A percentile compares a stretch with the other conserved stretches of the same genome.
Evolutionary conservation across 2,888 invertebrate species (phyloP).

Genomic region (Rhogogaster chlorosoma): DNA sequence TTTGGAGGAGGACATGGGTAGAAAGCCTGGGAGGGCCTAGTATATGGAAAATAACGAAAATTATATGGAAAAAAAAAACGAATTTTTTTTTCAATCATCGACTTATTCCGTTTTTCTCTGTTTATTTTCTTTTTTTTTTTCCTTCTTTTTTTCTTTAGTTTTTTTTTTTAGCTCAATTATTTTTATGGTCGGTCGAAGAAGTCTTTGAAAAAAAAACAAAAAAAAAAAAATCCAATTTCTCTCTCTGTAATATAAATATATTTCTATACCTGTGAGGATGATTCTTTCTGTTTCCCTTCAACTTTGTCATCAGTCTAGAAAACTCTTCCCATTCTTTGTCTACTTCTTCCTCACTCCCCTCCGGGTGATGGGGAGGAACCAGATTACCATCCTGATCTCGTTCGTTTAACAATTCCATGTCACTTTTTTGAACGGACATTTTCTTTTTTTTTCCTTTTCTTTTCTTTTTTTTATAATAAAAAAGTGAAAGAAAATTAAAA

Average conservation of each 20-base stretch:
- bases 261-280: constrained; percentile 71
- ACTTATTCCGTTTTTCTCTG: constrained; percentile 21
- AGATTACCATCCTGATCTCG: constrained; percentile 65
- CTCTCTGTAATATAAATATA: background rate
- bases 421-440: constrained; percentile 69
- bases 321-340: constrained; percentile 84
- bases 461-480: background rate
- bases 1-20: constrained; percentile 81
- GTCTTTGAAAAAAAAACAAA: too few species aligned
- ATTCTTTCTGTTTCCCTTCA: constrained; percentile 72
- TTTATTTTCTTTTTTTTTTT: background rate
- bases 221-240: background rate
- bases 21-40: constrained; percentile 78
- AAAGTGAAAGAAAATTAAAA: background rate
- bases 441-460: constrained; percentile 41
- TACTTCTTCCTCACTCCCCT: constrained; percentile 79
- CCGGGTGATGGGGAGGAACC: constrained; percentile 71
- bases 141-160: too few species aligned
- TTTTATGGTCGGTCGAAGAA: too few species aligned
- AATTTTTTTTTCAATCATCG: background rate
- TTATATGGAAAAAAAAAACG: background rate
- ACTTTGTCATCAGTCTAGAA: constrained; percentile 79
- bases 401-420: constrained; percentile 68
- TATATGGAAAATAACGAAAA: constrained; percentile 49
- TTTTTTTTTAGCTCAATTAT: too few species aligned